Base-by-base conservation (phyloP, 2,113 vertebrate species). In the Tricholaema leucomelas region DNA sequence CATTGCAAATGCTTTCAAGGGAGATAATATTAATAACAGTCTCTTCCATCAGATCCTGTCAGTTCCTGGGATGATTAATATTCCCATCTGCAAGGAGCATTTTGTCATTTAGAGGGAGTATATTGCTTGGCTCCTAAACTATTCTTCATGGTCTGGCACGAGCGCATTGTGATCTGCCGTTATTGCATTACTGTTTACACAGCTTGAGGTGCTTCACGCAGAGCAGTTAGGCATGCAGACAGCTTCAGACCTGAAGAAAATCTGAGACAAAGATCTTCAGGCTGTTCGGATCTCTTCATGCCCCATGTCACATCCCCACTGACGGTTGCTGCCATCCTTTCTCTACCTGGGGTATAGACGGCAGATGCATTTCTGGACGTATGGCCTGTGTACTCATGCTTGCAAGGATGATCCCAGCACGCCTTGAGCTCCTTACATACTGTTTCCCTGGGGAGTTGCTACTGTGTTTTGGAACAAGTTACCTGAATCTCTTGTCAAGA, bases 1-100 rank as follows among this genome's bases (percentile, higher is more conserved):
- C 89, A 95, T 95, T 95, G 95, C 92, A 96, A 96, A 96, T 95
- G 79, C 54, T 96, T 95, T 85, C 76, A 92, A 81, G 88, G 58
- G 74, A 95, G 86, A 92, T 85, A 91, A 86, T 85, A 90, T 91
- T 93, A 93, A 91, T 95, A 95, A 89, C 58, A 85, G 66, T 72
- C 66, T 89, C 87, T 94, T 90, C 89, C 81, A 94, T 89, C 90
- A 92, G 92, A 93, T 90, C 65, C 46, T 91, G 92, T 92, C 90
- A 74, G 84, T 91, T 96, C 81, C 78, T 52, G 35, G 59, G n/a
- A 66, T 95, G 87, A 96, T 95, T 94, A 94, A 95, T 95, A 94
- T 85, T 95, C 64, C 79, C 92, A 90, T 85, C 96, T 83, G 92
- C 87, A 91, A 91, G 88, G 89, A 76, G 81, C 88, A 85, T 94